Evolutionary conservation across 1,140 invertebrate genomes (phyloP).

Genomic region (Bombus sylvicola): DNA sequence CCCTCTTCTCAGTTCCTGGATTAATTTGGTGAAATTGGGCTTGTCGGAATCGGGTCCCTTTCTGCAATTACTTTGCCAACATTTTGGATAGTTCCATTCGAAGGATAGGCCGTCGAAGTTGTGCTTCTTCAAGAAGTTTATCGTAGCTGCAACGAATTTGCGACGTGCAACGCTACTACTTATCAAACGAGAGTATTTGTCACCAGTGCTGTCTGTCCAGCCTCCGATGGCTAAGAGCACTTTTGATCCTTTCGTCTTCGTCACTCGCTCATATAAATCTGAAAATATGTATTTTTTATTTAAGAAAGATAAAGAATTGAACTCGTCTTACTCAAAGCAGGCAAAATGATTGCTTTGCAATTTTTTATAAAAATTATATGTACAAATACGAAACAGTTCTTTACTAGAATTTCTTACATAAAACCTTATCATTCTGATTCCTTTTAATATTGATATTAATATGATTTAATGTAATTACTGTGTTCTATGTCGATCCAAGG

Average conservation of each 20-base stretch:
- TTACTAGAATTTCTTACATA: no score
- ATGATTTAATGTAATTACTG: constrained; percentile 83
- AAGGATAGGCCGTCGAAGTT: constrained; percentile 92
- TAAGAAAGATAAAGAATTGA: not conserved
- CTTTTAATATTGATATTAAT: not conserved
- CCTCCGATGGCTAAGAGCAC: constrained; percentile 93
- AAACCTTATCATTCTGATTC: not conserved
- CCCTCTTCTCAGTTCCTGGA: constrained; percentile 90
- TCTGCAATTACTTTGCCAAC: constrained; percentile 95
- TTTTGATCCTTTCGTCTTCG: constrained; percentile 85
- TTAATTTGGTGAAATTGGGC: constrained; percentile 89
- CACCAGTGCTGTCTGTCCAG: constrained; percentile 93
- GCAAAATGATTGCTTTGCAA: not conserved
- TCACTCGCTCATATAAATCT: constrained; percentile 89
- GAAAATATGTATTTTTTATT: constrained; percentile 15
- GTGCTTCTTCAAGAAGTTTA: constrained; percentile 88
- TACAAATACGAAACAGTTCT: no score
- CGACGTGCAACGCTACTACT: constrained; percentile 85
- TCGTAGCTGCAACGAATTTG: constrained; percentile 87
- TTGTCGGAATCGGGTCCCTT: constrained; percentile 90
- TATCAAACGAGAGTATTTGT: constrained; percentile 92
- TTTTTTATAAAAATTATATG: no score
- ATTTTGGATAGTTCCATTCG: constrained; percentile 96
- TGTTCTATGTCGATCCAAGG: constrained; percentile 93
- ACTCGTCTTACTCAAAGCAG: not conserved